Base-by-base conservation (phyloP, 2,797 vertebrate species). In the Sciurus vulgaris region DNA sequence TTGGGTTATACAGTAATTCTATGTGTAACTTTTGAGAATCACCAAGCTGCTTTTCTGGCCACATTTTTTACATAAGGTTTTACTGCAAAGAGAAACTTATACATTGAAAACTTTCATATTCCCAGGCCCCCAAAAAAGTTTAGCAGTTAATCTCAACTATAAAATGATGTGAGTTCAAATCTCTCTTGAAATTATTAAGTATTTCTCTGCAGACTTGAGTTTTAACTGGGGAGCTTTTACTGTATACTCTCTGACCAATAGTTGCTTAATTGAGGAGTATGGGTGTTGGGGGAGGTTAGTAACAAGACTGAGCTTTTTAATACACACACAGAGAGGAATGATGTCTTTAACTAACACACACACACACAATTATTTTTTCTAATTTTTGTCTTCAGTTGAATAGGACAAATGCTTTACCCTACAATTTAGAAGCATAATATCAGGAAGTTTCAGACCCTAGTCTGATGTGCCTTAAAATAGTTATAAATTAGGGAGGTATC, bases 381-480 rank as follows among this genome's bases (percentile, higher is more conserved):
- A 79, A 86, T 93, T 96, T 97, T 97, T 86, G 15, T 94, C 83
- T 92, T 65, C 79, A 88, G n/a, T 96, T 95, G 83, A 93, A 94
- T 5, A 96, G 44, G 59, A 95, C 76, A 96, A 94, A 95, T 83
- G 86, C 61, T 92, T 96, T 96, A 93, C 96, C 89, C 93, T 96
- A 73, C 92, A 97, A 95, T 97, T 98, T 97, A 95, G 89, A 93
- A 89, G 44, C 86, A 89, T 77, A 93, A 83, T 96, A 88, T 95
- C 76, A 95, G 67, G 67, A 96, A 91, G 76, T 97, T 96, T 96
- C 74, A 96, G 89, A 88, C 67, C 91, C 67, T 89, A 86, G 94
- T 96, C 77, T 97, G 78, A 95, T 96, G 67, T 94, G 91, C 79
- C 86, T 97, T 98, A 94, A 96, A 96, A 94, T 93, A 97, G 95